Evolutionary conservation across 1,140 invertebrate genomes (phyloP).

Genomic region (Gryllus bimaculatus): DNA sequence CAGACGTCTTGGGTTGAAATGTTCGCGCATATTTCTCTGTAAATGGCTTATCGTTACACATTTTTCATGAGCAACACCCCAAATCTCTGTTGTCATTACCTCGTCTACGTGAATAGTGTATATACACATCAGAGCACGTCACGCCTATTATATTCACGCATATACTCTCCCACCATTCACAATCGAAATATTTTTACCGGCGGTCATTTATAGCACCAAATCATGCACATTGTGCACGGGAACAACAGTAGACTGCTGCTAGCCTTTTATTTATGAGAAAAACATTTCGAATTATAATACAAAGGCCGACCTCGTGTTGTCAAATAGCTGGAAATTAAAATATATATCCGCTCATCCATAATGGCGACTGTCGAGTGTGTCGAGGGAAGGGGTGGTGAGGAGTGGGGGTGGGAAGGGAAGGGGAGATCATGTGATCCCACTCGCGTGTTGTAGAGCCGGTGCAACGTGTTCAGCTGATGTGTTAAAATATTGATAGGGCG

Average conservation of each 20-base stretch:
- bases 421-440: neutral
- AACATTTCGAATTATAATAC: slow-evolving; percentile 2
- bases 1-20: no score
- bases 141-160: no score
- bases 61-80: no score
- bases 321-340: slow-evolving; percentile 2
- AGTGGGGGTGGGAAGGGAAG: no score
- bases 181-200: no score
- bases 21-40: no score
- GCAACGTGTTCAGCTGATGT: neutral
- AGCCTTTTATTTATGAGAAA: neutral
- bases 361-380: neutral
- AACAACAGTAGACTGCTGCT: neutral
- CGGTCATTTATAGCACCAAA: neutral
- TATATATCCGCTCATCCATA: neutral
- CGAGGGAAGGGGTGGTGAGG: neutral
- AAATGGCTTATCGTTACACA: no score
- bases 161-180: no score
- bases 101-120: no score
- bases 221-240: neutral
- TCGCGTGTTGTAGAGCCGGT: neutral
- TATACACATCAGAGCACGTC: no score
- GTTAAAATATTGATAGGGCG: neutral
- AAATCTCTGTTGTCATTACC: no score
- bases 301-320: neutral